Base-by-base conservation (phyloP, 2,797 vertebrate species). In the Sus cebifrons region DNA sequence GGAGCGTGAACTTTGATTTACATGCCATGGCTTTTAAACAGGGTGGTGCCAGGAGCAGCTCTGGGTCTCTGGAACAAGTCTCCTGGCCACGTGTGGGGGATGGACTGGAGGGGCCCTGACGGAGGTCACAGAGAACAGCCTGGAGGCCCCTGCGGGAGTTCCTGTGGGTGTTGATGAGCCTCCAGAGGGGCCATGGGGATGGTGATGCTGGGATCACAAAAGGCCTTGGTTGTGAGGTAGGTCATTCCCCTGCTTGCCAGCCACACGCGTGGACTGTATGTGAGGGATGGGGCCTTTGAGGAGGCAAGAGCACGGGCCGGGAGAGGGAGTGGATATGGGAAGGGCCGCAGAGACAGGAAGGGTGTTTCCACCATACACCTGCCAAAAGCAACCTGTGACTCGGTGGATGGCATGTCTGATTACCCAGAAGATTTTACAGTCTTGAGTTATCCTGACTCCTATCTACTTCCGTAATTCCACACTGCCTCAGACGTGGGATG, bases 321-420 rank as follows among this genome's bases (percentile, higher is more conserved):
- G 65, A 83, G n/a, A 85, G 25, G 78, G 90, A 92, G 23, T 94
- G 82, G 67, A 84, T 86, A 75, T 71, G 83, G 92, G 87, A 95
- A 96, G 70, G 82, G 88, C 65, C 3, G 2, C 9, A 49, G 32
- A 60, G 78, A 65, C 96, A 95, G 88, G 96, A 97, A 98, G 96
- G 97, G 96, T 92, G 96, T 97, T 93, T 96, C 92, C 79, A 86
- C 52, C 2, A 0, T 79, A 60, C 11, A 95, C 62, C 89, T 97
- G 95, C 95, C 96, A 95, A 97, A 95, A 95, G 96, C 96, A 98
- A 97, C 75, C 58, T 58, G 49, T 97, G 96, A 97, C 91, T 98
- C 96, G 97, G 82, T 77, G 82, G 81, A 71, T 79, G 29, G 36
- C n/a, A 84, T 78, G 79, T 91, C 58, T 95, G 86, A 96, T 96